Evolutionary conservation across 2,888 invertebrate genomes (phyloP), one percentile per base, ranked within the genome.

Genomic region (Drosophila testacea): DNA sequence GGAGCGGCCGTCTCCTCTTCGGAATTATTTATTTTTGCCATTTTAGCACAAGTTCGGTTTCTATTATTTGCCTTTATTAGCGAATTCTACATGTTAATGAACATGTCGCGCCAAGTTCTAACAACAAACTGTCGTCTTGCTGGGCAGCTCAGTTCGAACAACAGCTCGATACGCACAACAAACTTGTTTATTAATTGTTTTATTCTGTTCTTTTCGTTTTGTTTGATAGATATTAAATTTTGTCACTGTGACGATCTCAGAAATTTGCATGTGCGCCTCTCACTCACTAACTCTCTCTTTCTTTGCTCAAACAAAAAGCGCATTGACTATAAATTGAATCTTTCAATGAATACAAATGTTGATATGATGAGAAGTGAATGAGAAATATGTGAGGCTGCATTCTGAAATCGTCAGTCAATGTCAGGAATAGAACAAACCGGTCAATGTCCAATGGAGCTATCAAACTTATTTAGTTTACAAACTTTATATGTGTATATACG

Each of bases 41-140:
- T 83, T 60, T 63, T 68, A 38, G 22, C 11, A 10, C 38, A 13
- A 41, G 16, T 47, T 10, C 10, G 48, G 57, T 47, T 42, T 44
- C 34, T n/a, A 32, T 22, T 44, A 59, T 64, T 70, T 54, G 50
- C 46, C 22, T 38, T 59, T 48, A 68, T 41, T 69, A 51, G 54
- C 64, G 32, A 28, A 52, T 61, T 60, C 56, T 56, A 65, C 62
- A 79, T 79, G 52, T 69, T 75, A 64, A 64, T 69, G 73, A 73
- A 84, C 79, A 79, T 61, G 70, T 52, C 83, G 79, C 83, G 72
- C 38, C 84, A 73, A 86, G 87, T 79, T 85, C 85, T 88, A 81
- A 81, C 73, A 74, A 71, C 67, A 72, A 71, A 85, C 85, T 86
- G 80, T 46, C 73, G 81, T 59, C 62, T 52, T 56, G 44, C 16